A percentile compares a stretch with the other conserved stretches of the same genome.
Evolutionary conservation across 2,113 vertebrate genomes (phyloP).

Genomic region (Otis tarda): DNA sequence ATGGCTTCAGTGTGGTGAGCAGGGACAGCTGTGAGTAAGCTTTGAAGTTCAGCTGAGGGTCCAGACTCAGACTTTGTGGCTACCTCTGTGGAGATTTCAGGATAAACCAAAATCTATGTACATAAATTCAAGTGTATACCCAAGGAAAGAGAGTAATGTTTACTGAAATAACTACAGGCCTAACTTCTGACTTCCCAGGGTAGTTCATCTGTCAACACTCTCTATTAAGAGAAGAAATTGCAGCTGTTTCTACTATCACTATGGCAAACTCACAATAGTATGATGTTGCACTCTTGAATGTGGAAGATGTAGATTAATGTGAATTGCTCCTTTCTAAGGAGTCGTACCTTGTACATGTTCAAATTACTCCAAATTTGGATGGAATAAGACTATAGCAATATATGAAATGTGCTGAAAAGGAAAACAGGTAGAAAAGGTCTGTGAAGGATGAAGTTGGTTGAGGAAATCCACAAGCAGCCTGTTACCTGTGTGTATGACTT

Average conservation of each 20-base stretch:
- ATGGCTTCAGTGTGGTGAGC: neutral
- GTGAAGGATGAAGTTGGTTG: neutral
- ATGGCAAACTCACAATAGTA: neutral
- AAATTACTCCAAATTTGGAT: neutral
- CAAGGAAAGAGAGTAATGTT: neutral
- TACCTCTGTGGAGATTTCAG: neutral
- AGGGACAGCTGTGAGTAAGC: neutral
- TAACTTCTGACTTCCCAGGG: neutral
- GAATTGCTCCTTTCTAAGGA: neutral
- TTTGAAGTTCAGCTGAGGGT: neutral
- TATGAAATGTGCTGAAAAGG: neutral
- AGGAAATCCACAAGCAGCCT: neutral
- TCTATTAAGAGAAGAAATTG: neutral
- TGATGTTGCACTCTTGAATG: neutral
- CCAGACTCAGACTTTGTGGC: neutral
- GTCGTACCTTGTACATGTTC: neutral
- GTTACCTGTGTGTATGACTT: neutral
- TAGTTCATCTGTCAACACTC: neutral
- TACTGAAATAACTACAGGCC: neutral
- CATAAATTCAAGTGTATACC: neutral
- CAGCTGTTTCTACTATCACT: neutral
- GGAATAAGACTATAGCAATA: neutral
- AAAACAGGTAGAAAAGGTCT: neutral
- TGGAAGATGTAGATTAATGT: neutral
- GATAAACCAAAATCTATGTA: neutral